Conservation (phyloP, 2,113 vertebrate species). For the Microcebus jonahi region DNA sequence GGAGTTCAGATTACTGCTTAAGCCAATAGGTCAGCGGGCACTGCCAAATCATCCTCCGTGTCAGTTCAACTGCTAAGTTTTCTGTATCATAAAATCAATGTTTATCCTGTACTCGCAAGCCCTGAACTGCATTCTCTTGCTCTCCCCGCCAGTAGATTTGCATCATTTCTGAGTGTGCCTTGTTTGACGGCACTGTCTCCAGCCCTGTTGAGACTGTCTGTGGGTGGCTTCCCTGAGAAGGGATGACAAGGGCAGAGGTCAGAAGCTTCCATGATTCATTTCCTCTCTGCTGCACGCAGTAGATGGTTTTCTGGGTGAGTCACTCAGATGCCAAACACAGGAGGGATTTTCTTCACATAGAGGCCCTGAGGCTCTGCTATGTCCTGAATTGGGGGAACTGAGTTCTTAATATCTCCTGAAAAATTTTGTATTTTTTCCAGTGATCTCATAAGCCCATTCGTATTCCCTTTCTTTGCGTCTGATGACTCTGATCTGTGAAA, state of each 20-base stretch:
- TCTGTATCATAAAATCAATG: constrained; percentile 40
- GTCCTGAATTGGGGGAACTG: constrained; percentile 12
- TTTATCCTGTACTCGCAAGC: background rate
- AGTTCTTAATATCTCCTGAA: constrained; percentile 17
- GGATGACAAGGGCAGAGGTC: constrained; percentile 87
- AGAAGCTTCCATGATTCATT: constrained; percentile 86
- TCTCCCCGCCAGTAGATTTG: background rate
- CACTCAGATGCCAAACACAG: constrained; percentile 78
- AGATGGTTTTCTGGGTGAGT: constrained; percentile 84
- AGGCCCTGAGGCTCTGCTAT: constrained; percentile 53
- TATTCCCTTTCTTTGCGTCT: background rate
- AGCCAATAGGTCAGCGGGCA: background rate
- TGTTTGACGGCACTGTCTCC: constrained; percentile 78
- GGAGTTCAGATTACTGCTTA: background rate
- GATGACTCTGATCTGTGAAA: background rate
- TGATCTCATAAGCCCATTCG: constrained; percentile 39
- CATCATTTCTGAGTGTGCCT: constrained; percentile 32
- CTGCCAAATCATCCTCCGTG: background rate
- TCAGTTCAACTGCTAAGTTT: background rate
- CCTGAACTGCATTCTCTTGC: background rate
- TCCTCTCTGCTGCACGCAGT: constrained; percentile 83
- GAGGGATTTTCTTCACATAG: constrained; percentile 45
- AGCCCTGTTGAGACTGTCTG: constrained; percentile 78
- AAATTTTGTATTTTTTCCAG: background rate
- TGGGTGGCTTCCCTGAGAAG: constrained; percentile 82